Conservation (phyloP, 2,797 vertebrate species). For the Liparis tanakae region DNA sequence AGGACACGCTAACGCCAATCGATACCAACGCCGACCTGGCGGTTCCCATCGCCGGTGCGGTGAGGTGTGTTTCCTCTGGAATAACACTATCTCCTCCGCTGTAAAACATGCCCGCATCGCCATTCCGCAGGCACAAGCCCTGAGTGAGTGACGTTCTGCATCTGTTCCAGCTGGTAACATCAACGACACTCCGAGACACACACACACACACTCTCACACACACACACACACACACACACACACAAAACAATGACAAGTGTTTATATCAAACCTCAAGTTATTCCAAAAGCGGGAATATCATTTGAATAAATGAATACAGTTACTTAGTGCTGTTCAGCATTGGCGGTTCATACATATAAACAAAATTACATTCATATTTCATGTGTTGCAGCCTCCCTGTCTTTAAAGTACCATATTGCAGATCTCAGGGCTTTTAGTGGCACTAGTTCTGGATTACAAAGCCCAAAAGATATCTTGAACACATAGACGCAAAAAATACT, state of each 20-base stretch:
- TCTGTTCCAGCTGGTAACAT: constrained; percentile 38
- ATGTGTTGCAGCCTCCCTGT: constrained; percentile 40
- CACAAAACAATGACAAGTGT: constrained; percentile 29
- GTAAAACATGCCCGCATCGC: constrained; percentile 18
- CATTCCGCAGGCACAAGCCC: constrained; percentile 12
- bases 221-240: constrained; percentile 25
- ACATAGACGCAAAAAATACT: not conserved
- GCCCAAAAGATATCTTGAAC: constrained; percentile 18
- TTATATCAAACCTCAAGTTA: constrained; percentile 57
- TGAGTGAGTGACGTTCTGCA: constrained; percentile 2
- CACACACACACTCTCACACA: constrained; percentile 9
- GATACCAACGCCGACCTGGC: constrained; percentile 19
- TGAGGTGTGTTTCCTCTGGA: constrained; percentile 1
- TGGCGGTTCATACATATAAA: constrained; percentile 17
- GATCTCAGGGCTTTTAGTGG: constrained; percentile 38
- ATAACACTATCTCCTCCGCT: constrained; percentile 6
- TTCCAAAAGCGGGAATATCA: constrained; percentile 56
- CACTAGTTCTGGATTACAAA: constrained; percentile 1
- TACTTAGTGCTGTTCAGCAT: not conserved
- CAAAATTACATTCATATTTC: constrained; percentile 61
- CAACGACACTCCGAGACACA: constrained; percentile 31
- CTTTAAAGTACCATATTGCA: constrained; percentile 13
- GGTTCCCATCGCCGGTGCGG: not conserved
- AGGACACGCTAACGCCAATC: constrained; percentile 25
- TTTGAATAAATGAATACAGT: constrained; percentile 73